Conservation (phyloP, 2,888 invertebrate genomes). For the Sarcophaga carnaria region DNA sequence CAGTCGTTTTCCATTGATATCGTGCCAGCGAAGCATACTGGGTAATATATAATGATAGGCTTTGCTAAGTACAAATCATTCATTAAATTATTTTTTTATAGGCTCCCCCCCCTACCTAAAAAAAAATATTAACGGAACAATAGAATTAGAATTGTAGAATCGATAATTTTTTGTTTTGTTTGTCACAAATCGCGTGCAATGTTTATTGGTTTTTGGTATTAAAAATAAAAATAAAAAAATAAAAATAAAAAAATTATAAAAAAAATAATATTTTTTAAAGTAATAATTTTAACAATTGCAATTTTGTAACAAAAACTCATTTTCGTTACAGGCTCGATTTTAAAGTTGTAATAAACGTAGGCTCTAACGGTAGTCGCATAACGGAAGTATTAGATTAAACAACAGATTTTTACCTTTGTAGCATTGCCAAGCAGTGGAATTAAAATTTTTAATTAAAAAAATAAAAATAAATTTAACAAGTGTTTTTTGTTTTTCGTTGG, state of each 20-base stretch:
- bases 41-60: no score
- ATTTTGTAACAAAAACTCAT: background rate
- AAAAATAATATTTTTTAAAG: background rate
- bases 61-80: no score
- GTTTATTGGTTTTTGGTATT: conserved; percentile 41
- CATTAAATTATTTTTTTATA: no score
- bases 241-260: no score
- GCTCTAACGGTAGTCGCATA: background rate
- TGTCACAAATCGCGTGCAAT: conserved; percentile 56
- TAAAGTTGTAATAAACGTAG: background rate
- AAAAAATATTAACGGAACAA: background rate
- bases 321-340: background rate
- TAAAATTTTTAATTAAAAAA: no score
- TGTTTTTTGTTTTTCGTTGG: no score
- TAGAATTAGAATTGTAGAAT: background rate
- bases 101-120: background rate
- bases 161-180: background rate
- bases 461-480: no score
- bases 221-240: conserved; percentile 9
- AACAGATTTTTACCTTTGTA: no score
- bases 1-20: no score
- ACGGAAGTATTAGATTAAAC: background rate
- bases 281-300: background rate
- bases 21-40: no score
- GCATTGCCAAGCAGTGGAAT: no score